Conservation (phyloP, 2,113 vertebrate species). For the Cyprinodon tularosa region DNA sequence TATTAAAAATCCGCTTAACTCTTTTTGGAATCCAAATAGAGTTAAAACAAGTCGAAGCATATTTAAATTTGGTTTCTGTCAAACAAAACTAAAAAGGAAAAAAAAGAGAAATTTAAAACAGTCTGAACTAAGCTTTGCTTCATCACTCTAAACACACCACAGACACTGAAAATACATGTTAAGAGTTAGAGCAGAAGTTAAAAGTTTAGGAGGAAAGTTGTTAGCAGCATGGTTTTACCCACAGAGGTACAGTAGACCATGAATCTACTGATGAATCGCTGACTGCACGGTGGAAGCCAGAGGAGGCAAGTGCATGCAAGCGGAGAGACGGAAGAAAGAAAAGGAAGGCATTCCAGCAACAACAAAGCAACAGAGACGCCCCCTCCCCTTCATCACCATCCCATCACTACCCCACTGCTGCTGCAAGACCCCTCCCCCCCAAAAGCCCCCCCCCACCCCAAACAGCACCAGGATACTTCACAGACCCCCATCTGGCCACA, state of each 20-base stretch:
- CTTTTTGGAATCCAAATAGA: neutral
- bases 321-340: constrained; percentile 51
- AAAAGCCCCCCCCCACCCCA: constrained; percentile 48
- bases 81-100: neutral
- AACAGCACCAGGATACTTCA: constrained; percentile 22
- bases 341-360: constrained; percentile 71
- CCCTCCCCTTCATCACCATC: constrained; percentile 29
- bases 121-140: too few species aligned
- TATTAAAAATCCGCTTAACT: neutral
- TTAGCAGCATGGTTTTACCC: constrained; percentile 41
- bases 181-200: constrained; percentile 34
- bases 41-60: neutral
- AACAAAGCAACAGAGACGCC: constrained; percentile 65
- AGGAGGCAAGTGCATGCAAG: constrained; percentile 70
- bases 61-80: neutral
- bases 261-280: constrained; percentile 35
- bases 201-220: constrained; percentile 17
- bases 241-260: constrained; percentile 38
- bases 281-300: constrained; percentile 29
- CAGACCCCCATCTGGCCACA: constrained; percentile 63
- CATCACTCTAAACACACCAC: neutral
- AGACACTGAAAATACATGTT: neutral
- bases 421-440: constrained; percentile 53
- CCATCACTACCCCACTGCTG: constrained; percentile 47
- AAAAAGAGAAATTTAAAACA: too few species aligned